Conservation (phyloP, 2,113 vertebrate species). For the Callopanchax toddi region DNA sequence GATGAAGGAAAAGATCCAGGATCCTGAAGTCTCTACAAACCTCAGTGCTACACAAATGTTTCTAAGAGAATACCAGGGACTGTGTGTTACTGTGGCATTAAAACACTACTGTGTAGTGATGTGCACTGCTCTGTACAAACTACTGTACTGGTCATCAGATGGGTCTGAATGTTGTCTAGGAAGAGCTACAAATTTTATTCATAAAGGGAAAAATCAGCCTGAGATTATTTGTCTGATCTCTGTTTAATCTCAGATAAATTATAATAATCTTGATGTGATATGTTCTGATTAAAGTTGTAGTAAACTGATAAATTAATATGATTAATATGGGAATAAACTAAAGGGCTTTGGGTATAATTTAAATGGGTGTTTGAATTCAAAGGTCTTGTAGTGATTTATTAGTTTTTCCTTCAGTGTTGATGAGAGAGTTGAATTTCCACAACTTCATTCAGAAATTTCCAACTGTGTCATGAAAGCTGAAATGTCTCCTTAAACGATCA, state of each 20-base stretch:
- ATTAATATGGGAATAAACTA: constrained; percentile 26
- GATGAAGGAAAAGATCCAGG: constrained; percentile 7
- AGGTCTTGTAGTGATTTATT: no score
- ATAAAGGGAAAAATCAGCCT: constrained; percentile 19
- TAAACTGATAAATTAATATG: constrained; percentile 1
- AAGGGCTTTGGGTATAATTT: constrained; percentile 18
- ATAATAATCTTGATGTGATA: constrained; percentile 7
- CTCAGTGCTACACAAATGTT: constrained; percentile 1
- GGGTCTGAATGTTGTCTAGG: constrained; percentile 7
- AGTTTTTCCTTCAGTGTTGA: not conserved
- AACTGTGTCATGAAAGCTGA: no score
- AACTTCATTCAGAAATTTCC: not conserved
- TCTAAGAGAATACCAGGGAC: not conserved
- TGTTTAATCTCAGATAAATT: constrained; percentile 25
- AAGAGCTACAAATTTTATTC: constrained; percentile 6
- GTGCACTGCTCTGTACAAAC: not conserved
- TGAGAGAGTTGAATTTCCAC: not conserved
- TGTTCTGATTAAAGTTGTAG: constrained; percentile 34
- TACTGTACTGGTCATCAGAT: not conserved
- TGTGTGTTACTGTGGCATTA: not conserved
- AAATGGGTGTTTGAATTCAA: constrained; percentile 5
- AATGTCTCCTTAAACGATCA: no score
- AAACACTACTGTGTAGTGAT: not conserved
- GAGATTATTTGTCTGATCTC: constrained; percentile 14
- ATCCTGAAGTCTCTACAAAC: constrained; percentile 10